Evolutionary conservation across 2,888 invertebrate species (phyloP).

Genomic region (Alloplasta piceator): DNA sequence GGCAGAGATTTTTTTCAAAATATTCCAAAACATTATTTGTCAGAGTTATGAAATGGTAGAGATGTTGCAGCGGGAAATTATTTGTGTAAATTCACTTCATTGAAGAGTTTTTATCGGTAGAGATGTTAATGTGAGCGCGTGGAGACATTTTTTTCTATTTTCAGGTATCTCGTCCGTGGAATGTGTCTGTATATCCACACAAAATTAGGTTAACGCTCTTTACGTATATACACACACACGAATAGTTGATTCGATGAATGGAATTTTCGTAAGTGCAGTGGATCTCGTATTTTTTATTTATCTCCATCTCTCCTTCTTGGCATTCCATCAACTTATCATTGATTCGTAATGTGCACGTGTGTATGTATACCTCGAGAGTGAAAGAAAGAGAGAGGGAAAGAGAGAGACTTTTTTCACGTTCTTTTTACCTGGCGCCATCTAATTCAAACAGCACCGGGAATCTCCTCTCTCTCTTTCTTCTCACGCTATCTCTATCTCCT

Average conservation of each 20-base stretch:
- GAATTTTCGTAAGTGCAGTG: conserved; percentile 44
- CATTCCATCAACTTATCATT: conserved; percentile 16
- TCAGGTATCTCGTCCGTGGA: conserved; percentile 45
- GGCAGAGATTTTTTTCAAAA: no score
- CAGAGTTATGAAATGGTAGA: no score
- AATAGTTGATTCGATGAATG: conserved; percentile 57
- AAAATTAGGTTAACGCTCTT: conserved; percentile 56
- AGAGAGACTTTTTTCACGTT: conserved; percentile 67
- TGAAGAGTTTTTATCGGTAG: no score
- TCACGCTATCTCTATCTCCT: conserved; percentile 56
- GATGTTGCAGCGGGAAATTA: no score
- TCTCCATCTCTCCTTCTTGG: conserved; percentile 9
- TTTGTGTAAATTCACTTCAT: no score
- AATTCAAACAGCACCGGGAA: conserved; percentile 69
- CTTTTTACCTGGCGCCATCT: conserved; percentile 77
- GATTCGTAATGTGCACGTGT: conserved; percentile 19
- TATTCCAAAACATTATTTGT: no score
- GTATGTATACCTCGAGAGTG: conserved; percentile 15
- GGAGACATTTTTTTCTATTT: neutral
- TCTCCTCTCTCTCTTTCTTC: conserved; percentile 22
- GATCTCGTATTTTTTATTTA: conserved; percentile 28
- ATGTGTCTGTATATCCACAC: conserved; percentile 44
- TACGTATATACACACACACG: conserved; percentile 35
- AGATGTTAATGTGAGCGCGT: no score
- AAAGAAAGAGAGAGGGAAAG: conserved; percentile 17